Evolutionary conservation across 2,113 vertebrate species (phyloP), one percentile per base, ranked within the genome.

Genomic region (Colistium nudipinnis): DNA sequence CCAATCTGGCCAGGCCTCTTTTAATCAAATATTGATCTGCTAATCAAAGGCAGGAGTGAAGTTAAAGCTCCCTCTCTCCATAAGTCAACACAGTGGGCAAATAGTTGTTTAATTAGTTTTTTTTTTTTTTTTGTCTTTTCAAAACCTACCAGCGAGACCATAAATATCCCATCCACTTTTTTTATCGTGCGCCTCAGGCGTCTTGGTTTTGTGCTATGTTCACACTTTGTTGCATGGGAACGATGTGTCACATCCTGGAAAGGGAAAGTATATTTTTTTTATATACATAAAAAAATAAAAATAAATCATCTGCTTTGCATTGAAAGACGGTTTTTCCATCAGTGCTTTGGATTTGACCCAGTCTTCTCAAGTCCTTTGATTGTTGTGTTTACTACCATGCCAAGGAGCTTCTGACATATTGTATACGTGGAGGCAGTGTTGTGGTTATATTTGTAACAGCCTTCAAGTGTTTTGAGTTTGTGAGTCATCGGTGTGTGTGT

Each of bases 1-100:
- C 22, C 8, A 36, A 70, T 85, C 33, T 22, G 48, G 41, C 54
- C 22, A 48, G n/a, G 30, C 53, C 52, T 65, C 41, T 41, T 36
- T 55, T 86, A 74, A 86, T 89, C 80, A 76, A 87, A 81, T 74
- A 84, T 78, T 84, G 83, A 87, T 87, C 55, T 45, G 38, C 2
- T 49, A 45, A 72, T 79, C 63, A 79, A 72, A 82, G 19, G 44
- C 35, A 39, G 48, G 43, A 17, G 12, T 62, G 33, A 62, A 77
- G 55, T 52, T 45, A 66, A 19, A 69, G 49, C 51, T 59, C 48
- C 24, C 25, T 43, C 25, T 43, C 54, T 66, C 22, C 7, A 27
- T 74, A 76, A 74, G 57, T 57, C 64, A 69, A 57, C 36, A 74
- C 43, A 45, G 30, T 19, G 3, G 44, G 43, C 9, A 72, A 78